Evolutionary conservation across 2,113 vertebrate species (phyloP).

Genomic region (Centropristis striata): DNA sequence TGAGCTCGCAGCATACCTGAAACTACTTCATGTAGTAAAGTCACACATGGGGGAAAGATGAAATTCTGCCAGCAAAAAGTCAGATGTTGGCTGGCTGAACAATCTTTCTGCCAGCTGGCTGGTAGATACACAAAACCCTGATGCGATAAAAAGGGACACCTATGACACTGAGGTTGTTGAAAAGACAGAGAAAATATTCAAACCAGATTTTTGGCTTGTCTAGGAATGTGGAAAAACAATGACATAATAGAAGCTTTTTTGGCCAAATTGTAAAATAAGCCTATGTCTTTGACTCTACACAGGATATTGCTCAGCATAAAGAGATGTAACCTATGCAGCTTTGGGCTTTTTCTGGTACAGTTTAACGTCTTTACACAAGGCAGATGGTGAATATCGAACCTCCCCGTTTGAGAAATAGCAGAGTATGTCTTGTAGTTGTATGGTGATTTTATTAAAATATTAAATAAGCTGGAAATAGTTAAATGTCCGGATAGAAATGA

Average conservation of each 20-base stretch:
- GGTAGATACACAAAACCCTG: neutral
- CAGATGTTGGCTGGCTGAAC: conserved; percentile 21
- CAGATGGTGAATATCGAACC: neutral
- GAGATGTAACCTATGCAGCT: neutral
- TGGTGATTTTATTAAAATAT: neutral
- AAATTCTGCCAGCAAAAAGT: conserved; percentile 10
- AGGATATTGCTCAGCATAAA: neutral
- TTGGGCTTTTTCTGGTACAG: neutral
- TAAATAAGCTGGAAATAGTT: neutral
- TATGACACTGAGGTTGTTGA: conserved; percentile 4
- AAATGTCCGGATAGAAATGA: neutral
- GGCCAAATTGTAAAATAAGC: neutral
- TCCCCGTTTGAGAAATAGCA: neutral
- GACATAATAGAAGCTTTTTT: neutral
- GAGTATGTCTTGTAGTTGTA: too few species aligned
- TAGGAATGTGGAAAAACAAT: neutral
- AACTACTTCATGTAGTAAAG: conserved; percentile 31
- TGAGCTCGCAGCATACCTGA: conserved; percentile 46
- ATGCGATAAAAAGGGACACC: conserved; percentile 47
- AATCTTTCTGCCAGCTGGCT: conserved; percentile 52
- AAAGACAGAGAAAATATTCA: conserved; percentile 20
- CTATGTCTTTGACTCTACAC: neutral
- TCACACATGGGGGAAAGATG: conserved; percentile 6
- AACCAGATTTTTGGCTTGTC: conserved; percentile 50
- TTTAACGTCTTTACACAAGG: neutral